Evolutionary conservation across 30 jellyfish, hydroid and myxozoan species (phyloP).

Genomic region (Morbakka virulenta): DNA sequence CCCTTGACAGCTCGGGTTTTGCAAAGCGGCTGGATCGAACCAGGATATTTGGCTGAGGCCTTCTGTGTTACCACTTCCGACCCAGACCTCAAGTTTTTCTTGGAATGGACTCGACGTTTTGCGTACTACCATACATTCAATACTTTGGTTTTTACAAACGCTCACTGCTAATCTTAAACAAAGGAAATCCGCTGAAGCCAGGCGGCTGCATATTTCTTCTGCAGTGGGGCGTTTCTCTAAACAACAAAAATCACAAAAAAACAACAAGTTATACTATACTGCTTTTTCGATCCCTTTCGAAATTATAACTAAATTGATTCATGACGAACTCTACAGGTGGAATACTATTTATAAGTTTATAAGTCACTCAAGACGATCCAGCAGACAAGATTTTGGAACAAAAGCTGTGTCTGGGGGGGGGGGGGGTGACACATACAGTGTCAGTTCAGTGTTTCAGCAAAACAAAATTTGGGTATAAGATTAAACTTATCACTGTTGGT

Average conservation of each 20-base stretch:
- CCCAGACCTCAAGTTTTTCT: conserved; percentile 77
- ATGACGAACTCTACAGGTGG: not conserved
- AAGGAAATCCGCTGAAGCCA: conserved; percentile 58
- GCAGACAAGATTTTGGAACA: too few species aligned
- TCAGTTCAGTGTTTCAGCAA: too few species aligned
- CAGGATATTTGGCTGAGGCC: conserved; percentile 83
- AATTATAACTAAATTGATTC: not conserved
- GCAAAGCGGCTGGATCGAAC: conserved; percentile 51
- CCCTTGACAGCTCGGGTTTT: conserved; percentile 67
- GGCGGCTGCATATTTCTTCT: conserved; percentile 48
- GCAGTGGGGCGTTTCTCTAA: conserved; percentile 80
- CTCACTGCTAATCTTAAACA: conserved; percentile 75
- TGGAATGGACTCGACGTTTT: not conserved
- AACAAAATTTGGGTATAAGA: too few species aligned
- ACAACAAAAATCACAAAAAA: too few species aligned
- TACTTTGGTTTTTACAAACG: conserved; percentile 71
- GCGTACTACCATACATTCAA: conserved; percentile 79
- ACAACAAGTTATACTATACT: too few species aligned
- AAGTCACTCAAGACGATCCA: not conserved
- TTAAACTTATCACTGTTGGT: too few species aligned
- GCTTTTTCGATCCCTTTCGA: too few species aligned
- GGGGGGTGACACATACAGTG: too few species aligned
- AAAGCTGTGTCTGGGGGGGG: too few species aligned
- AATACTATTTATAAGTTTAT: not conserved
- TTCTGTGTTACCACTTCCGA: conserved; percentile 77